Evolutionary conservation across 2,797 vertebrate species (phyloP).

Genomic region (Tragopan temminckii): DNA sequence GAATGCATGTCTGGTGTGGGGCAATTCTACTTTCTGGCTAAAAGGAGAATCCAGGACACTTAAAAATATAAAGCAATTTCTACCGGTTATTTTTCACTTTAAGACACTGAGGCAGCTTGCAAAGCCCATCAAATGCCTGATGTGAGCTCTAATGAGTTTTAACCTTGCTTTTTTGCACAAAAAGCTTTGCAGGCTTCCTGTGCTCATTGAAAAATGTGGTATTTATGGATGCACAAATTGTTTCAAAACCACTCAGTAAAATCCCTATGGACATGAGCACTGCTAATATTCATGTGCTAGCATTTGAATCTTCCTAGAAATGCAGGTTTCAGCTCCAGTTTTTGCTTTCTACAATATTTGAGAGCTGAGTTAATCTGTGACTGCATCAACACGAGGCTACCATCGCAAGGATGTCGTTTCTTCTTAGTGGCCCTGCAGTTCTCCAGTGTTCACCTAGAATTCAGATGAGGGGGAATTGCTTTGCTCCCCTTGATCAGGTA

Average conservation of each 20-base stretch:
- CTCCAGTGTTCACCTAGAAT: not conserved
- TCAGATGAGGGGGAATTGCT: slow-evolving; percentile 2
- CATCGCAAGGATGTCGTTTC: not conserved
- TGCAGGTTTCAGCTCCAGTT: not conserved
- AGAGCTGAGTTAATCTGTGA: slow-evolving; percentile 34
- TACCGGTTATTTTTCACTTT: slow-evolving; percentile 54
- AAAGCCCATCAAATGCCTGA: slow-evolving; percentile 63
- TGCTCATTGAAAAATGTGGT: slow-evolving; percentile 47
- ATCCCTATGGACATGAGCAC: slow-evolving; percentile 48
- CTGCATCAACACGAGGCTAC: not conserved
- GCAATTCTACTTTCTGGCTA: slow-evolving; percentile 21
- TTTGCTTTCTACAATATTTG: slow-evolving; percentile 3
- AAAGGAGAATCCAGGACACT: slow-evolving; percentile 28
- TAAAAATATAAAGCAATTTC: slow-evolving; percentile 61
- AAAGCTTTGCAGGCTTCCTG: slow-evolving; percentile 67
- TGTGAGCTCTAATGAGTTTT: slow-evolving; percentile 68
- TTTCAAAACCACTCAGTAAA: slow-evolving; percentile 58
- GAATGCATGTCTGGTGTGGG: not conserved
- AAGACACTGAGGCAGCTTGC: slow-evolving; percentile 16
- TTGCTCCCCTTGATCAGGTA: slow-evolving; percentile 12
- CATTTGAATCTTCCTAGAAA: slow-evolving; percentile 31
- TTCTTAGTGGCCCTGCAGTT: not conserved
- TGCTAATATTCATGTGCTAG: slow-evolving; percentile 25
- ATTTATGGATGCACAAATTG: slow-evolving; percentile 54
- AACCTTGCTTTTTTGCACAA: slow-evolving; percentile 65